Conservation (phyloP, 30 jellyfish, hydroid and myxozoan species). For the Turritopsis dohrnii region DNA sequence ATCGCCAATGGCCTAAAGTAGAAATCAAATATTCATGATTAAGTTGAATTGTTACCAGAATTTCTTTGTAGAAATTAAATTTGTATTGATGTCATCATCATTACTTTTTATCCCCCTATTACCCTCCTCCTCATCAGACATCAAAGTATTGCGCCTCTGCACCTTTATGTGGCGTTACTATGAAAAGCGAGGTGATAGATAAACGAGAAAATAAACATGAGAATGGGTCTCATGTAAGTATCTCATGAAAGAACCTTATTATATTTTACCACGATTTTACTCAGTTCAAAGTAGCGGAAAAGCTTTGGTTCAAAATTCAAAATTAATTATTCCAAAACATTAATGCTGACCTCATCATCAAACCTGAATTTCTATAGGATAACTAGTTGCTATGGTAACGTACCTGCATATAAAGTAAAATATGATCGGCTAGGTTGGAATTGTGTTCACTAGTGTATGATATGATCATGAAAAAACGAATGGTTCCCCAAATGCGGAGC, state of each 20-base stretch:
- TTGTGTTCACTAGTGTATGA: background rate
- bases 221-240: no score
- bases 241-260: no score
- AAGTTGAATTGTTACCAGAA: background rate
- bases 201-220: no score
- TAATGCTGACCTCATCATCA: background rate
- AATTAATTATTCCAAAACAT: no score
- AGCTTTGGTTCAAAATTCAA: no score
- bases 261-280: no score
- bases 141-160: no score
- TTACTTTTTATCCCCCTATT: no score
- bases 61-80: background rate
- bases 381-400: background rate
- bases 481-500: conserved; percentile 75
- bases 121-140: no score
- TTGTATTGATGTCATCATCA: background rate
- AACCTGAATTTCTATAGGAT: background rate
- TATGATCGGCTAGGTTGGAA: conserved; percentile 18
- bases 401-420: conserved; percentile 71
- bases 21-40: background rate
- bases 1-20: conserved; percentile 77
- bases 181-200: no score
- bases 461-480: conserved; percentile 44
- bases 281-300: no score
- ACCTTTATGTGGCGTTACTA: no score